phyloP scores from a whole-genome alignment of 2,113 vertebrate species.

The Damaliscus lunatus region DNA sequence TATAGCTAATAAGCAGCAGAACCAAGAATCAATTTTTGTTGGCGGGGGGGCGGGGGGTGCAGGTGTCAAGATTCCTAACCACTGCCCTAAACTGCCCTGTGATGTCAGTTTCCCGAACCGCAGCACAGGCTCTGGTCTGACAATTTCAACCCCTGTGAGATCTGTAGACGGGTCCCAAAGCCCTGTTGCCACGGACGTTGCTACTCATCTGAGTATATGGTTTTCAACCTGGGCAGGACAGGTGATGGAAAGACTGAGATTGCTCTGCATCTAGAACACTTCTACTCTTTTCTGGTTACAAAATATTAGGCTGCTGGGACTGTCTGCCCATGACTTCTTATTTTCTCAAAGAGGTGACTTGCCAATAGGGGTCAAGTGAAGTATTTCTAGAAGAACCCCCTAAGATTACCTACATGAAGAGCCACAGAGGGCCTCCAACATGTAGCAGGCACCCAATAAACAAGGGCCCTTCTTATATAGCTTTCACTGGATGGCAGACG shows the following conservation, averaged over 20 bases:
- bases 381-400: not conserved
- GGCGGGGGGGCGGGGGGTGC: too few relatives aligned
- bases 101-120: not conserved
- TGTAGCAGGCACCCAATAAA: not conserved
- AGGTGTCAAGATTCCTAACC: not conserved
- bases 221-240: too few relatives aligned
- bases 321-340: not conserved
- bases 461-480: not conserved
- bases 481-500: not conserved
- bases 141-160: not conserved
- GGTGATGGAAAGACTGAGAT: not conserved
- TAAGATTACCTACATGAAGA: not conserved
- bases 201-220: not conserved
- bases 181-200: not conserved
- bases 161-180: not conserved
- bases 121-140: not conserved
- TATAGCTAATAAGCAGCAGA: not conserved
- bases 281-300: not conserved
- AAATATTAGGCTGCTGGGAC: not conserved
- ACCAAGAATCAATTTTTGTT: not conserved
- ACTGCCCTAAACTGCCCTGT: not conserved
- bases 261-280: not conserved
- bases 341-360: not conserved
- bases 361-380: not conserved
- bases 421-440: not conserved